Evolutionary conservation across 2,113 vertebrate genomes (phyloP).

Genomic region (Lophura nycthemera): DNA sequence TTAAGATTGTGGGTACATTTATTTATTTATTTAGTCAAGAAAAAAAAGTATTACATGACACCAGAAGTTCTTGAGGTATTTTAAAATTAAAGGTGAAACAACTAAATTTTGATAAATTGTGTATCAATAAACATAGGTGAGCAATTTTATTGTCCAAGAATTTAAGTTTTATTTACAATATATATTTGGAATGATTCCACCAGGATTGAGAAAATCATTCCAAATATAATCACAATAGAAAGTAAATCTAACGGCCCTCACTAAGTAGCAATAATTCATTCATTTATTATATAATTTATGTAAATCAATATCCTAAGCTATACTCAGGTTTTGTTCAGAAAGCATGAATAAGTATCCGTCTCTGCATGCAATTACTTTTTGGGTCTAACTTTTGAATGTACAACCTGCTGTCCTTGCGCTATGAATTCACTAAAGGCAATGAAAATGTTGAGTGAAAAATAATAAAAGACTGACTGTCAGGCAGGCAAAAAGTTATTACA

Average conservation of each 20-base stretch:
- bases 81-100: neutral
- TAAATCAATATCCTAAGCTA: neutral
- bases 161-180: neutral
- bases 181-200: neutral
- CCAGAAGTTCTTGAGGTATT: neutral
- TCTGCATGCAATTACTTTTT: neutral
- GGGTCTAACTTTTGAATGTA: neutral
- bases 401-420: neutral
- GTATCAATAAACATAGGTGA: neutral
- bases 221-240: neutral
- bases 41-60: neutral
- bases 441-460: neutral
- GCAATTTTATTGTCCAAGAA: neutral
- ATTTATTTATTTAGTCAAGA: neutral
- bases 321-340: neutral
- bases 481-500: neutral
- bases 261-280: neutral
- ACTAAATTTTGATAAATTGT: neutral
- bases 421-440: neutral
- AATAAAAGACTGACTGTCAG: neutral
- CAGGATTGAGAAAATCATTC: neutral
- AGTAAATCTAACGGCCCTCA: accelerated
- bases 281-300: neutral
- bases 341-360: neutral
- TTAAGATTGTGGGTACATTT: neutral